phyloP scores from a whole-genome alignment of 2,113 vertebrate species.

The Ictalurus furcatus region DNA sequence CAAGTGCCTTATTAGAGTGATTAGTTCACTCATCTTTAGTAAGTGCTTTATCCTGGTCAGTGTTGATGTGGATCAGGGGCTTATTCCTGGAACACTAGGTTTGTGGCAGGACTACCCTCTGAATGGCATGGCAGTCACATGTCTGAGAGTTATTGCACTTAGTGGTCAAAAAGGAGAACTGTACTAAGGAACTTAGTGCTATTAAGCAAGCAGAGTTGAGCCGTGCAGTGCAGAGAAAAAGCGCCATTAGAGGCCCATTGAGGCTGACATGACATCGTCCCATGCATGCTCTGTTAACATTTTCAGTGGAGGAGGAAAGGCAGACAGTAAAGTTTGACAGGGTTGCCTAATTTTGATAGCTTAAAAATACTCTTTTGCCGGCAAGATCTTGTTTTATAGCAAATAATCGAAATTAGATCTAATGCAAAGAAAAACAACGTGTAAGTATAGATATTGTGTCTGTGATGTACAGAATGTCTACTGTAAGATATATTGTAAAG shows the following conservation, averaged over 20 bases:
- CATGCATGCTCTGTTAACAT: neutral
- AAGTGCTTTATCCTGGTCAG: neutral
- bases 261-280: too few species aligned
- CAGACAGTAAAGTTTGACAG: neutral
- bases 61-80: neutral
- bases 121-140: neutral
- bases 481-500: neutral
- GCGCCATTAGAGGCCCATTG: too few species aligned
- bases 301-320: neutral
- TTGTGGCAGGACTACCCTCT: neutral
- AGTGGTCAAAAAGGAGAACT: neutral
- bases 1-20: too few species aligned
- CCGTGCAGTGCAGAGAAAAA: too few species aligned
- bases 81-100: too few species aligned
- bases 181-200: neutral
- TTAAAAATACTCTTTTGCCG: neutral
- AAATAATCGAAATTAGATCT: neutral
- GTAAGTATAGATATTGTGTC: neutral
- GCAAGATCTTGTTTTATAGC: neutral
- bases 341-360: neutral
- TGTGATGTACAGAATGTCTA: neutral
- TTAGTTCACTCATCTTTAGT: neutral
- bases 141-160: neutral
- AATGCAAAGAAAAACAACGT: neutral
- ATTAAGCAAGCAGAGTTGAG: too few species aligned